These are phyloP conservation scores for Sylvia atricapilla DNA, from an alignment of 2,113 vertebrate species.

Conservation along the genomic window DNA sequence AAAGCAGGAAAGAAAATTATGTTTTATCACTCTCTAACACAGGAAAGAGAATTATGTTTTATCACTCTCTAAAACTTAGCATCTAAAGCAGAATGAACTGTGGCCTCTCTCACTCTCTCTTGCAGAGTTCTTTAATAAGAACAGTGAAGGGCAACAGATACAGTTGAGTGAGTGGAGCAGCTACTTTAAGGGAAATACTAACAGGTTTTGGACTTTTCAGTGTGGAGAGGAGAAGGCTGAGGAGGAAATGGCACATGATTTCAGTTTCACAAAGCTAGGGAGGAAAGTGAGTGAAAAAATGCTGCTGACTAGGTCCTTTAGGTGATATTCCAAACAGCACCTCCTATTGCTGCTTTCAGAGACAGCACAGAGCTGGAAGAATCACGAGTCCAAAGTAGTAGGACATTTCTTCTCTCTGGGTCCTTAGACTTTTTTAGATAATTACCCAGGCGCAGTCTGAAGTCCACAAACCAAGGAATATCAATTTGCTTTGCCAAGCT, in stretches of 20 bases:
- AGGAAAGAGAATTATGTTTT: neutral
- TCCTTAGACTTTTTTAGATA: neutral
- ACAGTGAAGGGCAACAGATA: neutral
- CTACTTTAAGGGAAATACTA: neutral
- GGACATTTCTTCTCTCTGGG: neutral
- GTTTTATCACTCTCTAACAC: neutral
- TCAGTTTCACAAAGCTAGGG: neutral
- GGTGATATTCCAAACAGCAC: neutral
- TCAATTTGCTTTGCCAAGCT: neutral
- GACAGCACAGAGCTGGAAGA: neutral
- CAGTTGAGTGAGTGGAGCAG: neutral
- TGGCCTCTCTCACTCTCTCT: neutral
- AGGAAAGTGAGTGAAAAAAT: neutral
- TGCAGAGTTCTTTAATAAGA: neutral
- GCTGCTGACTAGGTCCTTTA: rapidly evolving
- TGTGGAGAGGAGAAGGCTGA: neutral
- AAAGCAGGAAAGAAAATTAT: neutral
- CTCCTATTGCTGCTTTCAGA: neutral
- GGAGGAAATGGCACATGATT: neutral
- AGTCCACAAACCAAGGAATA: neutral
- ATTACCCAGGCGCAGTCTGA: neutral
- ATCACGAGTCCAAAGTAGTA: neutral
- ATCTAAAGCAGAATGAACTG: neutral
- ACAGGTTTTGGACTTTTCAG: neutral
- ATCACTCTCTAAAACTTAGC: neutral